phyloP scores from a whole-genome alignment of 2,797 vertebrate genomes.

The Phataginus tetradactyla region DNA sequence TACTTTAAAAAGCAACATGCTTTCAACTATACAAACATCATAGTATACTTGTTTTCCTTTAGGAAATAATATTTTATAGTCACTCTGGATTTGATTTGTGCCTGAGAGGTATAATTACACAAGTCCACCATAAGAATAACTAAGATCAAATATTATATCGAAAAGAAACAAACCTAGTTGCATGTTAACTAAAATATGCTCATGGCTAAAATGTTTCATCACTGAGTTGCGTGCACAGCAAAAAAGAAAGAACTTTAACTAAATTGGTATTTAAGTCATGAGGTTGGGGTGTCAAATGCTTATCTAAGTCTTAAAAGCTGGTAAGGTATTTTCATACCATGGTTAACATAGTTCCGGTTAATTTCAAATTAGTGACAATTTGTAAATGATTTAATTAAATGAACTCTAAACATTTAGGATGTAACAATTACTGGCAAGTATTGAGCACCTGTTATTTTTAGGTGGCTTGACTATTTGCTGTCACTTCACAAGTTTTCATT shows the following conservation, averaged over 20 bases:
- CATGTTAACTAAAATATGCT: background rate
- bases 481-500: background rate
- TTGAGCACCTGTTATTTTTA: background rate
- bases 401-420: background rate
- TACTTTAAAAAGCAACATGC: background rate
- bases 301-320: background rate
- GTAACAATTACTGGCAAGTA: background rate
- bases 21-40: background rate
- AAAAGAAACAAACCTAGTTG: constrained; percentile 18
- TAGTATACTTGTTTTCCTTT: background rate
- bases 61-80: background rate
- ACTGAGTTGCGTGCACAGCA: background rate
- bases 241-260: background rate
- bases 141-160: background rate
- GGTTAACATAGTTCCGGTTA: background rate
- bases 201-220: background rate
- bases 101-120: background rate
- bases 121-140: background rate
- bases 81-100: background rate
- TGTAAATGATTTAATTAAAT: background rate
- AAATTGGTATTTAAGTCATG: background rate
- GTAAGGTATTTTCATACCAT: background rate
- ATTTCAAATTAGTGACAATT: background rate
- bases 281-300: background rate
- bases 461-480: background rate